Base-by-base conservation (phyloP, 2,888 invertebrate genomes). In the Microctonus aethiopoides region DNA sequence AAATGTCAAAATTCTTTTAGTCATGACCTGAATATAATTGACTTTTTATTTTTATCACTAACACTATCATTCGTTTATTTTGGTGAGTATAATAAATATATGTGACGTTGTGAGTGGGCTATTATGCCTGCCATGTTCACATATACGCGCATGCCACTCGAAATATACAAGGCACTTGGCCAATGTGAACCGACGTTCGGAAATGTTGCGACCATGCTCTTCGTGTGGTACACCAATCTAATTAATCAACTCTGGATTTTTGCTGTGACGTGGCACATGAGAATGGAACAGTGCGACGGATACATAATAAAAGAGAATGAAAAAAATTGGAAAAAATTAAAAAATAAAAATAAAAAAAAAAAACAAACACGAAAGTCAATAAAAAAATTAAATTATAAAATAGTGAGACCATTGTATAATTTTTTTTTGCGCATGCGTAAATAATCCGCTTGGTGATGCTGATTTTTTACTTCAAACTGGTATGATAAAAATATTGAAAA, bases 401-500 rank as follows among this genome's bases (percentile, higher is more conserved):
- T 29, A 59, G 34, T 36, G 63, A 57, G 32, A 68, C 59, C 59
- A 56, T 62, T 62, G 67, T 67, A 51, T n/a, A n/a, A n/a, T n/a
- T n/a, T n/a, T n/a, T n/a, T n/a, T n/a, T n/a, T 52, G 66, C 51
- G 65, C 52, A 41, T 52, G 68, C 59, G 62, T 66, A 65, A 66
- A 34, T 29, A 63, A 46, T 20, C 22, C 29, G 36, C 20, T 26
- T 9, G 56, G 51, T 39, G 26, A 51, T 39, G 29, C 32, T 41
- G 46, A 67, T 59, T 26, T n/a, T 32, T 46, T 41, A 39, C 52
- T 60, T 34, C 60, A 67, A 51, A 57, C 54, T 63, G 64, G 39
- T 34, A n/a, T 56, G 54, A 46, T 22, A 64, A 57, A 74, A 75
- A 75, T 75, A 75, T 76, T 72, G 76, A 76, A 76, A 76, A 76